phyloP scores from a whole-genome alignment of 2,888 invertebrate genomes.

The Eupithecia subumbrata region DNA sequence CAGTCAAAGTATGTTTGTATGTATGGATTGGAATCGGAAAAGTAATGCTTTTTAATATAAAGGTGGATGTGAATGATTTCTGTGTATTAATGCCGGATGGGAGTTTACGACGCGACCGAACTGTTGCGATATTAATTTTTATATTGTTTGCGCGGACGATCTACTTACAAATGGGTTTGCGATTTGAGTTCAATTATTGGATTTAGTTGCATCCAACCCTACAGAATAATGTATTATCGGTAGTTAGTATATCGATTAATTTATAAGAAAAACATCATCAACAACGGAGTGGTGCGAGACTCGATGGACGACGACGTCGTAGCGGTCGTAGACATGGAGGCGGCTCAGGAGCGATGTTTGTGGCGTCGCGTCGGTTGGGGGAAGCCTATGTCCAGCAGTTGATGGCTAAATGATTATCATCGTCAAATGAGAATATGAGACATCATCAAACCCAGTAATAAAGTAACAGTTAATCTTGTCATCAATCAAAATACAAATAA shows the following conservation, averaged over 20 bases:
- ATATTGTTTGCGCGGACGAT: constrained; percentile 22
- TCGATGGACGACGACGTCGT: not conserved
- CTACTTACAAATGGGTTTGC: not conserved
- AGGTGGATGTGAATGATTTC: constrained; percentile 50
- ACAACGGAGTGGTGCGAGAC: not conserved
- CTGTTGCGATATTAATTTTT: constrained; percentile 36
- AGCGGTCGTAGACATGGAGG: not conserved
- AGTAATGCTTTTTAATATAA: constrained; percentile 63
- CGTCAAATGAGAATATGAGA: too few relatives aligned
- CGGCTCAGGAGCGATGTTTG: too few relatives aligned
- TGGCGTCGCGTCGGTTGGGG: too few relatives aligned
- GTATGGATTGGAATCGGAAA: constrained; percentile 50
- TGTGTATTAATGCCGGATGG: constrained; percentile 62
- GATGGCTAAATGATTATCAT: too few relatives aligned
- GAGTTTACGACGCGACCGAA: constrained; percentile 53
- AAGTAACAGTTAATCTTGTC: too few relatives aligned
- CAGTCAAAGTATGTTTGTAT: constrained; percentile 44
- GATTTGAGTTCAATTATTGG: constrained; percentile 4
- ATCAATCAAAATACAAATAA: too few relatives aligned
- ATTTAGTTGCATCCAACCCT: not conserved
- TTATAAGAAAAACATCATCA: not conserved
- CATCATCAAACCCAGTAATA: too few relatives aligned
- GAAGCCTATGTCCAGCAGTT: too few relatives aligned
- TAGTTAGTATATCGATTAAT: not conserved
- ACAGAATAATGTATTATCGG: not conserved